These are phyloP conservation scores for Cylloceria caligata DNA, from an alignment of 2,888 invertebrate genomes.

Conservation along the genomic window DNA sequence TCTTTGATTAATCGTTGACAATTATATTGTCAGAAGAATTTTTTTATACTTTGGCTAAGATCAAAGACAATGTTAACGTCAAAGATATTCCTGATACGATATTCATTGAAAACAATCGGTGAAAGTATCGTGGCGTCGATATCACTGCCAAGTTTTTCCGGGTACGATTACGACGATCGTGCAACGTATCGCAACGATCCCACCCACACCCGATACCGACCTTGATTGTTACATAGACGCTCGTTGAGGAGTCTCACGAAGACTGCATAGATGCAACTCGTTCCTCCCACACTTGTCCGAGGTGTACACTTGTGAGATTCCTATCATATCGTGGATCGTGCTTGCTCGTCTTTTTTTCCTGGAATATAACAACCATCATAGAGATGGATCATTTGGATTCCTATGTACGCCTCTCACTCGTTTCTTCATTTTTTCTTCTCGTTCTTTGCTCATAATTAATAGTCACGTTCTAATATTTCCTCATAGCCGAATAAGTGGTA, in stretches of 20 bases:
- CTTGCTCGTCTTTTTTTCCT: slow-evolving; percentile 4
- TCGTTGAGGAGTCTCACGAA: slow-evolving; percentile 38
- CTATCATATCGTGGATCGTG: slow-evolving; percentile 40
- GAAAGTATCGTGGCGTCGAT: slow-evolving; percentile 58
- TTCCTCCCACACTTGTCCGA: slow-evolving; percentile 18
- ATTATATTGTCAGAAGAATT: too few species aligned
- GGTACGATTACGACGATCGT: slow-evolving; percentile 55
- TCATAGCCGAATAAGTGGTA: not conserved
- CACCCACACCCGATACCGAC: slow-evolving; percentile 17
- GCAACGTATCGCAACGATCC: slow-evolving; percentile 38
- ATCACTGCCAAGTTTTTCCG: slow-evolving; percentile 49
- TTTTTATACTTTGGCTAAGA: not conserved
- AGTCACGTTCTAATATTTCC: slow-evolving; percentile 22
- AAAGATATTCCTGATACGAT: not conserved
- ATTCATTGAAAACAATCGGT: slow-evolving; percentile 43
- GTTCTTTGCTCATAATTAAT: slow-evolving; percentile 33
- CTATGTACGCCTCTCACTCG: slow-evolving; percentile 11
- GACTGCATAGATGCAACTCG: slow-evolving; percentile 21
- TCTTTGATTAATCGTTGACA: too few species aligned
- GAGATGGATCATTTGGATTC: slow-evolving; percentile 35
- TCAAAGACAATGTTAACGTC: not conserved
- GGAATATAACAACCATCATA: slow-evolving; percentile 9
- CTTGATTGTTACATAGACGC: slow-evolving; percentile 62
- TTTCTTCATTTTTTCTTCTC: slow-evolving; percentile 16
- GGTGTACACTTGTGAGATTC: slow-evolving; percentile 42